Evolutionary conservation across 2,113 vertebrate species (phyloP), one percentile per base, ranked within the genome.

Genomic region (Alouatta palliata): DNA sequence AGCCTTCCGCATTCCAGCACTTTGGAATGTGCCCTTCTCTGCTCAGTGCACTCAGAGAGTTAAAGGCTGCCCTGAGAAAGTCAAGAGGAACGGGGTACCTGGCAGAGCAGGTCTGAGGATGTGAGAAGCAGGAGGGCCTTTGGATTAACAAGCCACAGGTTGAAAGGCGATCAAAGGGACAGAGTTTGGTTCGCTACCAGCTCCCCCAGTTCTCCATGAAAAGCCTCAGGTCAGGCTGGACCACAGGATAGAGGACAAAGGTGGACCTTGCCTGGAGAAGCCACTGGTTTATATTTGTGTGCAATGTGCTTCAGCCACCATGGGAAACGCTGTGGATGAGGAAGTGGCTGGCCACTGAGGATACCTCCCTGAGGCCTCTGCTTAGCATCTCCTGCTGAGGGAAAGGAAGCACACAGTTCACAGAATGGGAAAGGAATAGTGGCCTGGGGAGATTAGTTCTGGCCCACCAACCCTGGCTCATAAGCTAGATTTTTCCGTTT

Each of bases 401-500:
- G 13, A 81, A 58, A 11, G 94, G 79, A 77, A 75, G 3, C 1
- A 0, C 5, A 6, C 1, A 4, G 77, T 77, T 49, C 77, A 4
- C 0, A 3, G 77, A 25, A 40, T 32, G 49, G 86, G 93, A 76
- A 52, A 47, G 94, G 80, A 49, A 49, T 1, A n/a, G 47, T 76
- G 43, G 2, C 6, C 17, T 40, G 2, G 58, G 88, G 64, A 79
- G 58, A n/a, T 4, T 20, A 6, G 58, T 83, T 75, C 70, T 71
- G 91, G 91, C 89, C 79, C 58, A 58, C 58, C 25, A 27, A 20
- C 27, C 58, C 35, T 14, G 68, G 45, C 96, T 91, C 80, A 1
- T 49, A 66, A 17, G 95, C 96, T 96, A 90, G 81, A n/a, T 61
- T 79, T 96, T 96, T 68, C 58, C 92, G 92, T 90, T 82, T 95